Evolutionary conservation across 2,113 vertebrate species (phyloP), one percentile per base, ranked within the genome.

Genomic region (Edolisoma coerulescens): DNA sequence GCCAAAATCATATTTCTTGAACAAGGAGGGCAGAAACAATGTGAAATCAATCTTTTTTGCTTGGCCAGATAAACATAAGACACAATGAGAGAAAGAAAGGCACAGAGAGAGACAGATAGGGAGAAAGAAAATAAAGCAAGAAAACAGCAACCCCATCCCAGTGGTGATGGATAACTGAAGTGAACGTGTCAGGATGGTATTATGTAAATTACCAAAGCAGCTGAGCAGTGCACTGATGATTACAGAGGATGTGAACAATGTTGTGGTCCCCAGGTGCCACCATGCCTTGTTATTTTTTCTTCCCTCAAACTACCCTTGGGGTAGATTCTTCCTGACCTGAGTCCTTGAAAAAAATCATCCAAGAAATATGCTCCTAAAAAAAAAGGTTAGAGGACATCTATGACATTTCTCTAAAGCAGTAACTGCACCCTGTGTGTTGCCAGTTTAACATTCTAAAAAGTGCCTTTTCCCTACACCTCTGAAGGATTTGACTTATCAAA

Each of bases 171-270:
- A 99, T 99, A 98, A 98, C 98, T 97, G 97, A 97, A 98, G 98
- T 98, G 98, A 99, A 98, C 64, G 97, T 98, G 98, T 99, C 98
- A 98, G 98, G 98, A 98, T 97, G 98, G 98, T 98, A 98, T 99
- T 99, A 99, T 99, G 99, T 98, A 99, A 99, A 99, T 99, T 97
- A 98, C 98, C 96, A 90, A 98, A 98, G 98, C 98, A 98, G 98
- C 98, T 97, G 97, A 98, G 98, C 98, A 98, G 98, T 97, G 98
- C 98, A 97, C 98, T 99, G 98, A 98, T 99, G 99, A 99, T 99
- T 99, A 98, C 97, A 98, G 98, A 97, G 98, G 98, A 98, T 98
- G 98, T 97, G 98, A 99, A 98, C 98, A 97, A 97, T 98, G 98
- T 96, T 97, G 96, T 82, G 95, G 97, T 99, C 99, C 98, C 98